A percentile compares a stretch with the other conserved stretches of the same genome.
Evolutionary conservation across 2,113 vertebrate genomes (phyloP).

Genomic region (Furnarius figulus): DNA sequence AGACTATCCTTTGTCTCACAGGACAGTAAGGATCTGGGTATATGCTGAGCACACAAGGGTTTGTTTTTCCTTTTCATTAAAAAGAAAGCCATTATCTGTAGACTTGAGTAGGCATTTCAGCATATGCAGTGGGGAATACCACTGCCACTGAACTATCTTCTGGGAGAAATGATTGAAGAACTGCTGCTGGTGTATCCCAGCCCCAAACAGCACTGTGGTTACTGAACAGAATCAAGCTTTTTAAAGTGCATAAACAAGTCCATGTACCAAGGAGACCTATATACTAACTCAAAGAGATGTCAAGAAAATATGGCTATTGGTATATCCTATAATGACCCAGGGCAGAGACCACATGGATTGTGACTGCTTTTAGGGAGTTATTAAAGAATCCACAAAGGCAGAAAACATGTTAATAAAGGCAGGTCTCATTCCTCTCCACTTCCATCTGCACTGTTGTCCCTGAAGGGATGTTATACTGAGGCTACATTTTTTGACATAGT

Average conservation of each 20-base stretch:
- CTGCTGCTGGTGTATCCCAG: fast-evolving
- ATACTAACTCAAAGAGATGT: not conserved
- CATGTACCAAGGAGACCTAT: not conserved
- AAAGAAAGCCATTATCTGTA: not conserved
- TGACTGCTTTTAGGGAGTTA: not conserved
- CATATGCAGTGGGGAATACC: not conserved
- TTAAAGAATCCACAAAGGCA: not conserved
- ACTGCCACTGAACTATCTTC: not conserved
- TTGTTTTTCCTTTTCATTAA: not conserved
- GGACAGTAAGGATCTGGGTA: not conserved
- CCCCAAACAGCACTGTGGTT: not conserved
- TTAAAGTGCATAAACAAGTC: not conserved
- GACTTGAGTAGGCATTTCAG: not conserved
- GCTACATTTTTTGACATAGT: not conserved
- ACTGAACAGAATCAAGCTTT: not conserved
- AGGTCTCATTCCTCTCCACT: not conserved
- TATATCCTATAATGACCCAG: not conserved
- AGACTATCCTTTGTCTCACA: not conserved
- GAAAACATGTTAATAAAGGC: not conserved
- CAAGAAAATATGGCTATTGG: not conserved
- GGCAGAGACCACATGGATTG: not conserved
- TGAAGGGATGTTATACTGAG: not conserved
- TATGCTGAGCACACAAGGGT: not conserved
- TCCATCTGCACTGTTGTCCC: not conserved
- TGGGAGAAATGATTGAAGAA: not conserved